Evolutionary conservation across 2,888 invertebrate genomes (phyloP).

Genomic region (Ephialtes manifestator): DNA sequence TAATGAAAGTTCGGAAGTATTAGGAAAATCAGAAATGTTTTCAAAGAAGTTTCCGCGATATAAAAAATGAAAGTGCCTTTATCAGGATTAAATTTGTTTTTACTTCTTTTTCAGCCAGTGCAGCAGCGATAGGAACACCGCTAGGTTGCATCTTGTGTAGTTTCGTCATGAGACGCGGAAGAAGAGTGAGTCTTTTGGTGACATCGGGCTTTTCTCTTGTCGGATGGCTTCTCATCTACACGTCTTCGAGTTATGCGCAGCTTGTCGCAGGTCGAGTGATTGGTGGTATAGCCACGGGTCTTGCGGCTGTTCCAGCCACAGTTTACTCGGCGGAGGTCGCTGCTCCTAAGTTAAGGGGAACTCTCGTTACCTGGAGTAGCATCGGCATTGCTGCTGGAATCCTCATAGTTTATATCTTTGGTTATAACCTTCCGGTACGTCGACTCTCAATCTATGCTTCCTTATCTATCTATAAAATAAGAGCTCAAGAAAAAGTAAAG

Average conservation of each 20-base stretch:
- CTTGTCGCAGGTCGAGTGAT: slow-evolving; percentile 86
- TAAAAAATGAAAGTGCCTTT: background rate
- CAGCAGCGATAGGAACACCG: slow-evolving; percentile 87
- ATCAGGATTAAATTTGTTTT: background rate
- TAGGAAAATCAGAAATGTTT: too few relatives aligned
- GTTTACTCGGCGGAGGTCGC: slow-evolving; percentile 88
- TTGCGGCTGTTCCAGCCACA: slow-evolving; percentile 87
- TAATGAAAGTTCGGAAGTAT: too few relatives aligned
- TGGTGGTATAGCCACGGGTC: slow-evolving; percentile 87
- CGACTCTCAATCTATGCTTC: background rate
- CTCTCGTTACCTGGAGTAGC: slow-evolving; percentile 88
- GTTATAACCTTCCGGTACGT: slow-evolving; percentile 86
- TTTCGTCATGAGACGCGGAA: slow-evolving; percentile 87
- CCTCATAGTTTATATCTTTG: slow-evolving; percentile 87
- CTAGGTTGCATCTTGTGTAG: slow-evolving; percentile 87
- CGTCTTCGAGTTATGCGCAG: slow-evolving; percentile 83
- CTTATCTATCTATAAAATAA: background rate
- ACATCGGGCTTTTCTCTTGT: slow-evolving; percentile 86
- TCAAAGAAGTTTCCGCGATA: too few relatives aligned
- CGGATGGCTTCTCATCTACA: slow-evolving; percentile 87
- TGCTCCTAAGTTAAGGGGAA: slow-evolving; percentile 85
- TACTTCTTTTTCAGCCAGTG: slow-evolving; percentile 86
- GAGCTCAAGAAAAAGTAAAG: background rate
- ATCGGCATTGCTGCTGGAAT: slow-evolving; percentile 87
- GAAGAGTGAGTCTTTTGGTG: slow-evolving; percentile 86